Base-by-base conservation (phyloP, 2,888 invertebrate genomes). In the Apotomis betuletana region DNA sequence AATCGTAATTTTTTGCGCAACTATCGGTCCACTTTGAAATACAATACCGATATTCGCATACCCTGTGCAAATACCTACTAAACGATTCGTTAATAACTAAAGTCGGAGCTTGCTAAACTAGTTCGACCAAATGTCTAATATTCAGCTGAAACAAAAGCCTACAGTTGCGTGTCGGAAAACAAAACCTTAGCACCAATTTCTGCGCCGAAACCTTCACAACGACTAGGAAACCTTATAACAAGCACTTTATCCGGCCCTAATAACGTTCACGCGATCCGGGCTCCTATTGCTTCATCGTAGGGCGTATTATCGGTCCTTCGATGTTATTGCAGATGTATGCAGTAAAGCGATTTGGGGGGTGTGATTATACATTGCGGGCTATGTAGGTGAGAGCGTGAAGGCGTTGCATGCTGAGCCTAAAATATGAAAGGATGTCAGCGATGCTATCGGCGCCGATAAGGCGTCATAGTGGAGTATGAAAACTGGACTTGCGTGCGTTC, bases 401-500 rank as follows among this genome's bases (percentile, higher is more conserved):
- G 15, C 57, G 63, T 74, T 75, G 73, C 72, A 73, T 76, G 75
- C 8, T 58, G 41, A 63, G 68, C 69, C 72, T 75, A 80, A 74
- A 80, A 80, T 82, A 78, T 77, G 75, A 67, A 44, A 44, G 57
- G 68, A 71, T 70, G 63, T 38, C 72, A 75, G 75, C 77, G 76
- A 75, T 77, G 36, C 44, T 74, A 75, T 76, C 67, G 77, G 57
- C 68, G 72, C 67, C 57, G 65, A 71, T 70, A 75, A 70, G 73
- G 73, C 75, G 76, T 76, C 69, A 69, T 59, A 69, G 67, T 70
- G 61, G 63, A 77, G 70, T 77, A 81, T 79, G 77, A 78, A 82
- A 83, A 84, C 82, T 85, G 87, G 86, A 88, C 86, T 91, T 82
- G 89, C 90, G 90, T 91, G 92, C 85, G 89, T 83, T 85, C 80